These are phyloP conservation scores for Drosophila grimshawi DNA, from an alignment of 1,140 invertebrate genomes.

Conservation along the genomic window DNA sequence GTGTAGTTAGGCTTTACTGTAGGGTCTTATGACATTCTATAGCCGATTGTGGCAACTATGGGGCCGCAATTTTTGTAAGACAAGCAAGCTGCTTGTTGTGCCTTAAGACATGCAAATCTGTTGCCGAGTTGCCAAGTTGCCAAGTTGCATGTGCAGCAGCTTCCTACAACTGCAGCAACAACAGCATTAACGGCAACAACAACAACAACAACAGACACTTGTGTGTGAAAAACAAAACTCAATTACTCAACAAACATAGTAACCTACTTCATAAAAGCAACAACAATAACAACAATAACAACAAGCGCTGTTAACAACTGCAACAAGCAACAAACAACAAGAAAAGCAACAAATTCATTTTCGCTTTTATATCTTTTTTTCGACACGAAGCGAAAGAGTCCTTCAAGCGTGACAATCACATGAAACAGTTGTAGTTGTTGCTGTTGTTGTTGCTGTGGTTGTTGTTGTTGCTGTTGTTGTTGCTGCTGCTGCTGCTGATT, in stretches of 20 bases:
- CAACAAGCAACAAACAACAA: slow-evolving; percentile 73
- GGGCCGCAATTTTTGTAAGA: slow-evolving; percentile 36
- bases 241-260: slow-evolving; percentile 83
- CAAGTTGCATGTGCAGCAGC: slow-evolving; percentile 73
- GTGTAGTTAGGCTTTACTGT: slow-evolving; percentile 10
- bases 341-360: slow-evolving; percentile 81
- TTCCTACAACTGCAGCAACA: slow-evolving; percentile 64
- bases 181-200: slow-evolving; percentile 30
- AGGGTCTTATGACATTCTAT: slow-evolving; percentile 13
- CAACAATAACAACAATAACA: slow-evolving; percentile 40
- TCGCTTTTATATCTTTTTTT: slow-evolving; percentile 69
- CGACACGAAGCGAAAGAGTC: slow-evolving; percentile 64
- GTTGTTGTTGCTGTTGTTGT: slow-evolving; percentile 46
- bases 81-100: slow-evolving; percentile 49
- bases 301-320: slow-evolving; percentile 73
- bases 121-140: slow-evolving; percentile 40
- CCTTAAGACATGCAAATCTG: slow-evolving; percentile 57
- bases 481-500: slow-evolving; percentile 65
- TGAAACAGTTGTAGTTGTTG: slow-evolving; percentile 59
- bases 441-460: slow-evolving; percentile 31
- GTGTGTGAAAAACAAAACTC: slow-evolving; percentile 82
- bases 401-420: slow-evolving; percentile 83
- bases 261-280: slow-evolving; percentile 76
- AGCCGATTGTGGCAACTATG: slow-evolving; percentile 8
- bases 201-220: slow-evolving; percentile 55